Evolutionary conservation across 2,888 invertebrate species (phyloP).

Genomic region (Ypsolopha scabrella): DNA sequence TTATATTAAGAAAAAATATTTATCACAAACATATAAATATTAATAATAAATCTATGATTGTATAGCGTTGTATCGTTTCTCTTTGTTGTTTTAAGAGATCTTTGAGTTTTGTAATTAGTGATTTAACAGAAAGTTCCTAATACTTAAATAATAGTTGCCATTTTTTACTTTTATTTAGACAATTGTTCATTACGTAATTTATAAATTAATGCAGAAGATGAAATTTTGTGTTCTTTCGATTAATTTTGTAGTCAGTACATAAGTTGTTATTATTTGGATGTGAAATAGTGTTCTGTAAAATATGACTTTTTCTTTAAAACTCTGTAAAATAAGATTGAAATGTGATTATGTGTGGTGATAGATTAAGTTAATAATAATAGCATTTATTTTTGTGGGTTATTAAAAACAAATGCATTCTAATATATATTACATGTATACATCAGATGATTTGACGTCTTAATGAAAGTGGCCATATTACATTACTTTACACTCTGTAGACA

Average conservation of each 20-base stretch:
- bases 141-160: slow-evolving; percentile 56
- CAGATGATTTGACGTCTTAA: neutral
- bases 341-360: neutral
- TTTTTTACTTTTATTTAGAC: slow-evolving; percentile 33
- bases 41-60: no score
- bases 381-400: neutral
- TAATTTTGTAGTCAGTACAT: slow-evolving; percentile 6
- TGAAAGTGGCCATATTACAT: neutral
- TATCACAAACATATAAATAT: no score
- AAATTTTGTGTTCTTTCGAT: slow-evolving; percentile 34
- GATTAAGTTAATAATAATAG: neutral
- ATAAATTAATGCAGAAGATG: slow-evolving; percentile 17
- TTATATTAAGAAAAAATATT: no score
- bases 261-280: slow-evolving; percentile 14
- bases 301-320: neutral
- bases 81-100: slow-evolving; percentile 16
- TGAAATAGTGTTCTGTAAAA: slow-evolving; percentile 6
- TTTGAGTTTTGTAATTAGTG: slow-evolving; percentile 34
- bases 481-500: slow-evolving; percentile 3
- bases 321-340: neutral
- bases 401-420: neutral
- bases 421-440: neutral
- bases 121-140: slow-evolving; percentile 57
- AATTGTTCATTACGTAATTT: slow-evolving; percentile 21
- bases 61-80: neutral